Evolutionary conservation across 2,888 invertebrate genomes (phyloP), one percentile per base, ranked within the genome.

Genomic region (Sicus ferrugineus): DNA sequence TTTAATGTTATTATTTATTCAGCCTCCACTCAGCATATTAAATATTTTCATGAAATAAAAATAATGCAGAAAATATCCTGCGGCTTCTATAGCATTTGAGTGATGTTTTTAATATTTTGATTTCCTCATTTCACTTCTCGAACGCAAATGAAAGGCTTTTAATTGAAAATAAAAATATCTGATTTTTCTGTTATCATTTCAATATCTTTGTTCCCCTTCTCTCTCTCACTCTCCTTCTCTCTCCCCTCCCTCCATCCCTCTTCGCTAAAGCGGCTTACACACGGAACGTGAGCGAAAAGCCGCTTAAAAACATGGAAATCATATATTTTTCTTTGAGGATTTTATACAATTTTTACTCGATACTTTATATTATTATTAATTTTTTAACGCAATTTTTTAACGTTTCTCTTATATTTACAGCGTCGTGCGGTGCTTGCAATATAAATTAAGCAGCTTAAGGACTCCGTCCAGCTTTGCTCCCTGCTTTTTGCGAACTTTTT

Each of bases 361-460:
- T 11, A 6, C 38, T 38, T 38, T 38, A 11, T 9, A 9, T 38
- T 38, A 38, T 42, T 23, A 28, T 54, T 23, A 16, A 16, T 54
- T 28, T 54, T 54, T 28, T 14, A 28, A 54, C n/a, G 19, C 3
- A 54, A 54, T 28, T 3, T 23, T 28, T 30, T 3, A n/a, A 11
- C 30, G n/a, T 30, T 30, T 16, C 11, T 56, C 26, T 16, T 34
- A 21, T 61, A 26, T 16, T 61, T 42, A 42, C 61, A 61, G 61
- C 61, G 11, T 9, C 16, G 50, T 28, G 28, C 28, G 28, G 2
- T 23, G 48, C 11, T 50, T 62, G 48, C 31, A 30, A 34, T 31
- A 64, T 64, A 64, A 64, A 64, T 64, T 52, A 31, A 64, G 50
- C n/a, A 50, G 50, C 64, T 64, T 64, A 64, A 50, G 21, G 28